Percentiles rank a stretch among this genome's conserved stretches.
Conservation (phyloP, 2,888 invertebrate species). For the Ormyrus pomaceus region DNA sequence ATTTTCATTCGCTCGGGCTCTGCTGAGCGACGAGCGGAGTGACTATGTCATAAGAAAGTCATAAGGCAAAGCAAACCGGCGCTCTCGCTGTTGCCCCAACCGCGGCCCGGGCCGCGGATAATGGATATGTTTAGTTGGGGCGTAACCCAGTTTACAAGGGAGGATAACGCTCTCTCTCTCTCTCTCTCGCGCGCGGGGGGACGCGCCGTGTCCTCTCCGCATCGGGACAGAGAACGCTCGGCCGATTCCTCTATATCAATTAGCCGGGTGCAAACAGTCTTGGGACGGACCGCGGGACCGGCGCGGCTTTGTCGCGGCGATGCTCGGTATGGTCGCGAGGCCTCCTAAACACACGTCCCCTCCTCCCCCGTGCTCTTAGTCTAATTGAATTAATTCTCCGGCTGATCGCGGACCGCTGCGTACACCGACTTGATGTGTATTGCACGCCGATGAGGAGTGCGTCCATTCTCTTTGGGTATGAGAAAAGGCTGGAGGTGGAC, state of each 20-base stretch:
- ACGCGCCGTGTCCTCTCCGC: not conserved
- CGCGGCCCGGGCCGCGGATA: slow-evolving; percentile 43
- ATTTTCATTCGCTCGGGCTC: not conserved
- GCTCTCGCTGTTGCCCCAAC: not conserved
- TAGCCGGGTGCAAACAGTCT: not conserved
- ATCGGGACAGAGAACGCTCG: too few relatives aligned
- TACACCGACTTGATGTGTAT: too few relatives aligned
- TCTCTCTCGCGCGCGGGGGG: not conserved
- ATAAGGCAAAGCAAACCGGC: slow-evolving; percentile 13
- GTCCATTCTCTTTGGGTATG: too few relatives aligned
- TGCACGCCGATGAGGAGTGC: too few relatives aligned
- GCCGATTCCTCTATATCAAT: too few relatives aligned
- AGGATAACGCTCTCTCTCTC: slow-evolving; percentile 61
- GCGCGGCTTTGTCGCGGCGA: not conserved
- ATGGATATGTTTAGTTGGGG: slow-evolving; percentile 66
- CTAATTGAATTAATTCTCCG: slow-evolving; percentile 38
- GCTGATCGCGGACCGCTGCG: too few relatives aligned
- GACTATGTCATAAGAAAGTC: slow-evolving; percentile 1
- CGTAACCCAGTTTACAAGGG: slow-evolving; percentile 63
- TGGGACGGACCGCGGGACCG: not conserved
- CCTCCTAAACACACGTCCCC: not conserved
- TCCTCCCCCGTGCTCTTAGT: not conserved
- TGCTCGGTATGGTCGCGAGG: too few relatives aligned
- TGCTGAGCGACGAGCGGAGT: not conserved
- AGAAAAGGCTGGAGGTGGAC: too few relatives aligned